phyloP scores from a whole-genome alignment of 2,113 vertebrate genomes.

The Myotis brandtii region DNA sequence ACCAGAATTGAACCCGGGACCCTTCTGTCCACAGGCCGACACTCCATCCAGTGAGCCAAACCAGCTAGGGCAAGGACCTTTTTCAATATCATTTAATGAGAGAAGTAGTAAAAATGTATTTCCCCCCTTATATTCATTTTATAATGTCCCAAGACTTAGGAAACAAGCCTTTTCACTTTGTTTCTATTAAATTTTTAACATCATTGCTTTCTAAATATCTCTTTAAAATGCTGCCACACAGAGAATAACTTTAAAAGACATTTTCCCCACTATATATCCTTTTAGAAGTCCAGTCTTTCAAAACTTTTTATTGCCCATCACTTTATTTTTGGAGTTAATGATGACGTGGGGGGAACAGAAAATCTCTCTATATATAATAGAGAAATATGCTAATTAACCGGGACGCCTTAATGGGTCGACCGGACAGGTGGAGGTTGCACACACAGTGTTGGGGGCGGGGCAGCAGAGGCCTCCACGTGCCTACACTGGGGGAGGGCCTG shows the following conservation, averaged over 20 bases:
- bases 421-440: too few species aligned
- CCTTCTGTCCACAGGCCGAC: too few species aligned
- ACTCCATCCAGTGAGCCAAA: too few species aligned
- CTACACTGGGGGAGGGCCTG: too few species aligned
- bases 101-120: background rate
- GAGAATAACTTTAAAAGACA: background rate
- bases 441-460: too few species aligned
- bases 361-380: background rate
- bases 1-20: too few species aligned
- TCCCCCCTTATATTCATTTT: background rate
- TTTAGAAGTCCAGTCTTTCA: background rate
- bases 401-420: too few species aligned
- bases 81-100: background rate
- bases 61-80: background rate
- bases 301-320: background rate
- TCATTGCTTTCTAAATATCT: background rate
- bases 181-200: background rate
- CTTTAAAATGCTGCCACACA: background rate
- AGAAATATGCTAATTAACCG: too few species aligned
- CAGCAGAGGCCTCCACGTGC: too few species aligned
- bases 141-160: background rate
- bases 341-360: background rate
- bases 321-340: slow-evolving; percentile 37
- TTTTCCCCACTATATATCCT: background rate
- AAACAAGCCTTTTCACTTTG: slow-evolving; percentile 10